Base-by-base conservation (phyloP, 1,140 invertebrate genomes). In the Nephila pilipes region DNA sequence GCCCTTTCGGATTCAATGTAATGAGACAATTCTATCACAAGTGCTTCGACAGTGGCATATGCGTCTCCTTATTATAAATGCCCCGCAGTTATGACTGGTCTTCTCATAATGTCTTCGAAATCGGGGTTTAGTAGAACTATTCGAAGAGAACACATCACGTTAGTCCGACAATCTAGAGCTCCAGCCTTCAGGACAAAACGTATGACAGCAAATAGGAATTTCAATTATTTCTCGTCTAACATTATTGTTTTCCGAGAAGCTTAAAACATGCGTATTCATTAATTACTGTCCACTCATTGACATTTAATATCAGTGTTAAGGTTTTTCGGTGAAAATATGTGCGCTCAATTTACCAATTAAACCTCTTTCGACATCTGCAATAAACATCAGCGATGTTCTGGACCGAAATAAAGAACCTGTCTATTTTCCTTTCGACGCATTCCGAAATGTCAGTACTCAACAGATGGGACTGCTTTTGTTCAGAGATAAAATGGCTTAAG, bases 301-400 rank as follows among this genome's bases (percentile, higher is more conserved):
- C 80, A 18, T 81, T 81, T 81, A 81, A 55, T 55, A 55, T 75
- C 69, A 75, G 69, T 55, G n/a, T 55, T 46, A 81, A 22, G 32
- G n/a, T 55, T 81, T 81, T 81, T 46, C 80, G 80, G 80, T 55
- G 38, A 10, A 54, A 54, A 54, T 81, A 46, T 55, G 46, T 46
- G 20, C 46, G 80, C 80, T 55, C 36, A 81, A 81, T 81, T 54
- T 81, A 55, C 80, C 80, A 81, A 81, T 81, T 81, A 81, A 81
- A 81, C 38, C 36, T 75, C 69, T 18, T 32, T 75, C 29, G 80
- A 55, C 80, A 81, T 46, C 36, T 29, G 80, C 80, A 20, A 55
- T 81, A 81, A 81, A 81, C 46, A 81, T 81, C 46, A 55, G 1
- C 12, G 22, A 16, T 81, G 80, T 54, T 81, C 46, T 81, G 16